Base-by-base conservation (phyloP, 2,888 invertebrate species). In the Mylabris sibirica region DNA sequence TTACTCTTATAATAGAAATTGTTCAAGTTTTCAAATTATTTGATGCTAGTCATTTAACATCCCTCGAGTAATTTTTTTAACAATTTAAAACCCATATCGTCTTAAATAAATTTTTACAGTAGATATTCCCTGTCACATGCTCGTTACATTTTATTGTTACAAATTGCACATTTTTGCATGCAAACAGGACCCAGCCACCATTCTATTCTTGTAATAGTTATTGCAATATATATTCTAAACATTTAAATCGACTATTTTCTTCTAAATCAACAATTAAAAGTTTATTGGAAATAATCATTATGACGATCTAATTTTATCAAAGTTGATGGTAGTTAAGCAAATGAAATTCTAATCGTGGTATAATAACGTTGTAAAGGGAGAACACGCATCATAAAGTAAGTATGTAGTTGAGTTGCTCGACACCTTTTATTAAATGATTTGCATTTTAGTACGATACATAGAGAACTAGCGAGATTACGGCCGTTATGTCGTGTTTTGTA, bases 41-140 rank as follows among this genome's bases (percentile, higher is more conserved):
- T 69, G 20, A 20, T 49, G 4, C 49, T 76, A 79, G 77, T 78
- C 79, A 79, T 81, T 80, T 81, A 81, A 79, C 74, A 78, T 77
- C 81, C 76, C 80, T 67, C 57, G 79, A 77, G 80, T 76, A 74
- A 69, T 75, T 73, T 73, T 72, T 71, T 74, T 77, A 77, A 80
- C 80, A 80, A 80, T 80, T 82, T 80, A 78, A 78, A 79, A 78
- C 76, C 76, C 77, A 78, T 79, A 78, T 80, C 80, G 80, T 80
- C 74, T 75, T 78, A 80, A 80, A 80, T 80, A 82, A 82, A 83
- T 83, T 83, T 84, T 84, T 84, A 83, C 84, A 83, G 83, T 84
- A 84, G 82, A 84, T 85, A 82, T 84, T 82, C 78, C 81, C 82
- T 79, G 83, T 84, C 84, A 82, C 80, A 83, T 82, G 79, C 78